Base-by-base conservation (phyloP, 1,140 invertebrate species). In the Lycorma delicatula region DNA sequence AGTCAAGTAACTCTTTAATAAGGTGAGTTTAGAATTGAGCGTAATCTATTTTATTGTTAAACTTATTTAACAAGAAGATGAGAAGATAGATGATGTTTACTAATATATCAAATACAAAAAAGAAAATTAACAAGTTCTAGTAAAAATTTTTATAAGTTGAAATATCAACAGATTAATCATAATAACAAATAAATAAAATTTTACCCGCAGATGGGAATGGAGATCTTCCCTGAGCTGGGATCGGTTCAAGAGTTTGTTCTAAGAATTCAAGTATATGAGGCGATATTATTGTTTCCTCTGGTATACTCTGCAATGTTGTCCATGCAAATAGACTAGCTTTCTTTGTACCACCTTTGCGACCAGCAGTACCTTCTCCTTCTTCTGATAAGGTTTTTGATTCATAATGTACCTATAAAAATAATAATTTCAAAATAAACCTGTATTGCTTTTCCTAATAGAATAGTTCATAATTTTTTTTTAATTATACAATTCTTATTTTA, bases 221-320 rank as follows among this genome's bases (percentile, higher is more conserved):
- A 18, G 62, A 54, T 31, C 62, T 62, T 16, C 59, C 50, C 16
- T 63, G 54, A 2, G 87, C 79, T 0, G 91, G 90, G 66, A 97
- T 92, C 0, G 93, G 93, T 65, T 97, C 93, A 9, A 97, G 73
- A 0, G 93, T 94, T 72, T 97, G 92, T 70, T 97, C 93, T 29
- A 96, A 72, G 71, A 95, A 97, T 70, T 97, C 93, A 22, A 97
- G 75, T 63, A 97, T 93, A 67, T 94, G 91, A 1, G 93, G 93
- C 64, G 89, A 93, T 62, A 97, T 92, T 54, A 96, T 89, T 0
- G 93, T 95, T 75, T 95, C 92, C 73, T 97, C 93, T 0, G 94
- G 93, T 60, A 97, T 91, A 67, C 91, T 93, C 70, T 97, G 93
- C 25, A 97, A 72, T 1, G 91, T 96, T 74, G 94, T 87, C 93